Base-by-base conservation (phyloP, 2,888 invertebrate species). In the Cyrtodaria siliqua region DNA sequence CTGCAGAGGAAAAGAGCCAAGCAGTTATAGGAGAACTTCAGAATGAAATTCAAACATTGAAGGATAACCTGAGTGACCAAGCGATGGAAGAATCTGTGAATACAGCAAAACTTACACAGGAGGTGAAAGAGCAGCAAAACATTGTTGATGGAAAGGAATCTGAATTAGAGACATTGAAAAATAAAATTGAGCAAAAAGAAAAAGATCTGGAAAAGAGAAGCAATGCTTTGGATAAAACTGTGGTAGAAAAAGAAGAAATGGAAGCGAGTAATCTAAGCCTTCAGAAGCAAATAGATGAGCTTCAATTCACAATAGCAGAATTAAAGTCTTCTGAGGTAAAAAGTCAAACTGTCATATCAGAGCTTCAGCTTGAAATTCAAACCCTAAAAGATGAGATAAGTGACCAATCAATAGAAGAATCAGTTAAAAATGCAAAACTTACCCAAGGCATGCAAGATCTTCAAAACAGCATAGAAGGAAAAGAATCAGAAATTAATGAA, bases 31-130 rank as follows among this genome's bases (percentile, higher is more conserved):
- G 4, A 9, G 44, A 44, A 20, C 44, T 44, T 16, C 20, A 18
- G 9, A 16, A 44, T 6, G n/a, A 44, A 9, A 16, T 44, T 44
- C 44, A 44, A 16, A 18, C 44, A 16, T 9, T 81, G 47, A 80
- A 79, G 67, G 79, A 79, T 74, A 55, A 66, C 8, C 24, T 74
- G 18, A 74, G 71, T 67, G 70, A 71, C 18, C 67, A 71, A 52
- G 62, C 67, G 26, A 63, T 68, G 60, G 71, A 79, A 33, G 63
- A 74, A 55, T 71, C 79, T 50, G 71, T 63, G 4, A 74, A 63
- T 24, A 56, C 29, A 24, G 67, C 71, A 27, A 74, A 71, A 59
- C 24, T 74, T 12, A 62, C 53, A n/a, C 61, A 62, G 29, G 44
- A 61, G 18, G 68, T 67, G 29, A 27, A 61, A 38, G 71, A 77